Evolutionary conservation across 2,113 vertebrate genomes (phyloP).

Genomic region (Thunnus maccoyii): DNA sequence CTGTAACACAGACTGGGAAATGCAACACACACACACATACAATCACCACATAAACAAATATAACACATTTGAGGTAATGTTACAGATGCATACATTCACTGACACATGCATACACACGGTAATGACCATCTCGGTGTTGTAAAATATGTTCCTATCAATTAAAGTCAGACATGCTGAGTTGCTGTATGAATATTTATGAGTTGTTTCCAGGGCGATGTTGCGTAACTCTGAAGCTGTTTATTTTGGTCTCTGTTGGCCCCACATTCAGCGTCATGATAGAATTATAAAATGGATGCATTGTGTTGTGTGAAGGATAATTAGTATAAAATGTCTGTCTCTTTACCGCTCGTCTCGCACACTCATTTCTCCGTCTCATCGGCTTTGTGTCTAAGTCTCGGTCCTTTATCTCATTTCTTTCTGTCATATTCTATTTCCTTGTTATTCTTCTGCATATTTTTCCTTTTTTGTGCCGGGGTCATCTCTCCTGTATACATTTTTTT

Average conservation of each 20-base stretch:
- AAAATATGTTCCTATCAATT: slow-evolving; percentile 71
- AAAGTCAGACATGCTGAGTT: slow-evolving; percentile 52
- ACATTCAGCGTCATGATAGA: slow-evolving; percentile 26
- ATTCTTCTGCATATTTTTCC: not conserved
- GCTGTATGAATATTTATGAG: slow-evolving; percentile 68
- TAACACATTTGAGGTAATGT: slow-evolving; percentile 8
- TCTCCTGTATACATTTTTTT: not conserved
- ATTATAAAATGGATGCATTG: slow-evolving; percentile 50
- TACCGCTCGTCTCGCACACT: not conserved
- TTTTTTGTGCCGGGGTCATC: too few relatives aligned
- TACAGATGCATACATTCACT: slow-evolving; percentile 3
- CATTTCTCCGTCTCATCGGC: not conserved
- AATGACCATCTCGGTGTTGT: slow-evolving; percentile 28
- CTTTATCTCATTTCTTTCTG: not conserved
- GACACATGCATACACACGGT: not conserved
- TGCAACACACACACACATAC: not conserved
- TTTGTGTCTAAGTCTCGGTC: not conserved
- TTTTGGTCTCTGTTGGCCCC: slow-evolving; percentile 67
- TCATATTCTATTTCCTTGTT: not conserved
- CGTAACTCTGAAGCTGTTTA: slow-evolving; percentile 68
- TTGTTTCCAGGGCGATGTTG: slow-evolving; percentile 70
- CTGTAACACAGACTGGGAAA: not conserved
- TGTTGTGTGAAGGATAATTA: slow-evolving; percentile 45
- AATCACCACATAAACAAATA: not conserved
- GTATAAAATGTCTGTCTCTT: slow-evolving; percentile 13